phyloP scores from a whole-genome alignment of 2,888 invertebrate genomes.

The Luperina testacea region DNA sequence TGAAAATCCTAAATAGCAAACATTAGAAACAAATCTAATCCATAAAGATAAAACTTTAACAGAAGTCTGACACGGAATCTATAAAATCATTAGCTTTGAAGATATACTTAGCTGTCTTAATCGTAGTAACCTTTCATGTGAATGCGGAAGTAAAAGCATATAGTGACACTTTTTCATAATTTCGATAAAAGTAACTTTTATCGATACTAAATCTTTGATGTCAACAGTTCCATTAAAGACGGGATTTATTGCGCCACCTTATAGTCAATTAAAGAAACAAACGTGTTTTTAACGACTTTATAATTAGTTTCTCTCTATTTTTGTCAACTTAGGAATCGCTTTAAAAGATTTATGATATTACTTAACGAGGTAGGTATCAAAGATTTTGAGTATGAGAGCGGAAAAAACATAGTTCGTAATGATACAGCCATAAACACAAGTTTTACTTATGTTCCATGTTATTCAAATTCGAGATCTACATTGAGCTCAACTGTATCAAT shows the following conservation, averaged over 20 bases:
- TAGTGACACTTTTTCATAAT: not conserved
- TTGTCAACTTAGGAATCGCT: slow-evolving; percentile 35
- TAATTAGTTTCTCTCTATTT: slow-evolving; percentile 42
- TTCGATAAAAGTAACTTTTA: slow-evolving; percentile 4
- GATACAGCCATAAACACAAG: not conserved
- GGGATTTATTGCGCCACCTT: slow-evolving; percentile 39
- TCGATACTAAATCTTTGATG: slow-evolving; percentile 27
- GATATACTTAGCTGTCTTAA: not conserved
- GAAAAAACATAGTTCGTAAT: not conserved
- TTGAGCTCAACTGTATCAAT: too few relatives aligned
- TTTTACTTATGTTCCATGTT: not conserved
- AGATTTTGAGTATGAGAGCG: slow-evolving; percentile 8
- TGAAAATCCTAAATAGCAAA: not conserved
- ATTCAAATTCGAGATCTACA: not conserved
- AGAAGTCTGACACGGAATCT: not conserved
- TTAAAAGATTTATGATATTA: slow-evolving; percentile 43
- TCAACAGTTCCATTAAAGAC: slow-evolving; percentile 24
- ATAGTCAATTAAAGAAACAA: slow-evolving; percentile 25
- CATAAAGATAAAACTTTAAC: not conserved
- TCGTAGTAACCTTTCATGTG: slow-evolving; percentile 1
- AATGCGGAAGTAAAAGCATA: slow-evolving; percentile 17
- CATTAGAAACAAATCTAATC: not conserved
- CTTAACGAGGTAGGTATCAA: slow-evolving; percentile 21
- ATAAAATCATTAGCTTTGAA: not conserved
- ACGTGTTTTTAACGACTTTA: slow-evolving; percentile 44